Evolutionary conservation across 1,140 invertebrate species (phyloP).

Genomic region (Hirudo medicinalis): DNA sequence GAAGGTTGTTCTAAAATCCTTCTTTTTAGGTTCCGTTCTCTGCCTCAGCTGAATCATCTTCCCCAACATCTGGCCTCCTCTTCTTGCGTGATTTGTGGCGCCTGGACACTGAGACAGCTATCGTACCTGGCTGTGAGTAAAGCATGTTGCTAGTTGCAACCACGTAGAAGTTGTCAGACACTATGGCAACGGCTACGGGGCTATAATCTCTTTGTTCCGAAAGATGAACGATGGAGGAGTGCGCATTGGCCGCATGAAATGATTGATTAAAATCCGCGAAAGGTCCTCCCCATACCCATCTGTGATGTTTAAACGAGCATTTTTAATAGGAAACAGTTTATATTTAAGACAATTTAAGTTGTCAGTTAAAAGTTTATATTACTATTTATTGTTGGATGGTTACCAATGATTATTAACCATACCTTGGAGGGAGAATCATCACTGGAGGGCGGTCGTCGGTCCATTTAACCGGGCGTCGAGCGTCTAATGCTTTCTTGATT

Average conservation of each 20-base stretch:
- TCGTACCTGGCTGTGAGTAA: constrained; percentile 7
- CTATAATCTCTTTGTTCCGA: constrained; percentile 9
- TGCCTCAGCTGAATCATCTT: neutral
- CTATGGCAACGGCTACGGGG: constrained; percentile 5
- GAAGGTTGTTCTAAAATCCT: too few species aligned
- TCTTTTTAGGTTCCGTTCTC: neutral
- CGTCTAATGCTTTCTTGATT: neutral
- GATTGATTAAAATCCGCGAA: neutral
- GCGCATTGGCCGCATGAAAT: neutral
- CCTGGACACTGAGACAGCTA: constrained; percentile 5
- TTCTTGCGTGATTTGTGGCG: neutral
- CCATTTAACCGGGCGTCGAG: neutral
- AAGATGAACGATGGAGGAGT: constrained; percentile 10
- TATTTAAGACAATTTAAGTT: neutral
- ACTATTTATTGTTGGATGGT: too few species aligned
- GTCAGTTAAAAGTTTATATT: too few species aligned
- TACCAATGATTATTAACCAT: too few species aligned
- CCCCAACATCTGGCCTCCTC: neutral
- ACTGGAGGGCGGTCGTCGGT: neutral
- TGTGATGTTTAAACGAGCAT: neutral
- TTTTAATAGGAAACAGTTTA: neutral
- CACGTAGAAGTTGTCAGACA: constrained; percentile 5
- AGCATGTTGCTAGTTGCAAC: constrained; percentile 7
- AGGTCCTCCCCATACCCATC: constrained; percentile 8
- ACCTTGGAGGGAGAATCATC: constrained; percentile 4